Conservation (phyloP, 2,113 vertebrate species). For the Planiliza haematocheilus region DNA sequence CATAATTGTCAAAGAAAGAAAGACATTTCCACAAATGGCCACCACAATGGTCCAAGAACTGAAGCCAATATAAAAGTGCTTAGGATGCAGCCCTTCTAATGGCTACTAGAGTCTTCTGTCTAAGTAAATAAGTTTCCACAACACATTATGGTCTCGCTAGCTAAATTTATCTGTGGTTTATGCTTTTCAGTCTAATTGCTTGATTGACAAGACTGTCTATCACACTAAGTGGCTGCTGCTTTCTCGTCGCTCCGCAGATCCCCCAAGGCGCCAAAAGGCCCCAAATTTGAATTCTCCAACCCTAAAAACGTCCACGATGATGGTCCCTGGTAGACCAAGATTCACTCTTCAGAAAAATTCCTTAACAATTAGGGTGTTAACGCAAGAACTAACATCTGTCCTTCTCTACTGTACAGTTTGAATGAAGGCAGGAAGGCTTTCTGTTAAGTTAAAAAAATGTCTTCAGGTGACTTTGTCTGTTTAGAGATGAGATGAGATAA, state of each 20-base stretch:
- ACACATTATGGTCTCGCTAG: neutral
- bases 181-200: conserved; percentile 6
- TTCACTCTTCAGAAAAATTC: conserved; percentile 4
- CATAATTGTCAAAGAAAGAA: conserved; percentile 37
- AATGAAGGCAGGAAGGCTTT: neutral
- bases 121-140: neutral
- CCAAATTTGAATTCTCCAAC: conserved; percentile 3
- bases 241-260: neutral
- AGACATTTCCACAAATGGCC: conserved; percentile 11
- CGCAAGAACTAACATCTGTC: neutral
- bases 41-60: conserved; percentile 9
- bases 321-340: conserved; percentile 18
- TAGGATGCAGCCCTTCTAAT: conserved; percentile 6
- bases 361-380: neutral
- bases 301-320: neutral
- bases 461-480: too few species aligned
- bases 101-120: neutral
- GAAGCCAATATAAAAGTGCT: neutral
- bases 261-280: neutral
- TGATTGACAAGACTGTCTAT: conserved; percentile 1
- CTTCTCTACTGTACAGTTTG: neutral
- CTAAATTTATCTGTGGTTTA: neutral
- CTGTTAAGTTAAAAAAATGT: neutral
- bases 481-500: too few species aligned
- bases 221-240: neutral